phyloP scores from a whole-genome alignment of 2,113 vertebrate species.

The Physeter macrocephalus region DNA sequence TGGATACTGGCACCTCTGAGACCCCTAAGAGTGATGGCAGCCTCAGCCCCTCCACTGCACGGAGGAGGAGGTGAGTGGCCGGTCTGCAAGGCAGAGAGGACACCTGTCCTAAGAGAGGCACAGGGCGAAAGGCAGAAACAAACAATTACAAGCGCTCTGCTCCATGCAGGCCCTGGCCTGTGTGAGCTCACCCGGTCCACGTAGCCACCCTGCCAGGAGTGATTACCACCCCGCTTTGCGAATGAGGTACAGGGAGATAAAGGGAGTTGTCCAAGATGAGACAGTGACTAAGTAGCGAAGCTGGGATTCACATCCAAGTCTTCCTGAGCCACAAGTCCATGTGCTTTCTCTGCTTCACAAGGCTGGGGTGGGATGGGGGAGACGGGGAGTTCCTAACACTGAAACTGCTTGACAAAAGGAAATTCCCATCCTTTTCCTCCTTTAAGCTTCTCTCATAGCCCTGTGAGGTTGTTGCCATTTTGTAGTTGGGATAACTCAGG shows the following conservation, averaged over 20 bases:
- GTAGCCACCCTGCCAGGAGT: not conserved
- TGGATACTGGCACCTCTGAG: not conserved
- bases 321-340: not conserved
- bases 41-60: not conserved
- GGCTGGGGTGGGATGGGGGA: not conserved
- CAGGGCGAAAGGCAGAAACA: not conserved
- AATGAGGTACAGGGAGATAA: not conserved
- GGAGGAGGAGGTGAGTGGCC: not conserved
- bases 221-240: not conserved
- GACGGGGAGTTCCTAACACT: not conserved
- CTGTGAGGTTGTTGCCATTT: not conserved
- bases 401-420: not conserved
- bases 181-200: not conserved
- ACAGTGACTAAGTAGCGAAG: not conserved
- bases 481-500: not conserved
- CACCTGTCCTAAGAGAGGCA: not conserved
- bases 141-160: not conserved
- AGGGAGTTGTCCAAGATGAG: not conserved
- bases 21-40: not conserved
- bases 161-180: not conserved
- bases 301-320: not conserved
- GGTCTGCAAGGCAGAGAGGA: not conserved
- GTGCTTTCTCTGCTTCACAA: not conserved
- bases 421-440: not conserved
- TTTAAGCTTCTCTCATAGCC: not conserved